phyloP scores from a whole-genome alignment of 2,888 invertebrate species.

The Drosophila anomelani region DNA sequence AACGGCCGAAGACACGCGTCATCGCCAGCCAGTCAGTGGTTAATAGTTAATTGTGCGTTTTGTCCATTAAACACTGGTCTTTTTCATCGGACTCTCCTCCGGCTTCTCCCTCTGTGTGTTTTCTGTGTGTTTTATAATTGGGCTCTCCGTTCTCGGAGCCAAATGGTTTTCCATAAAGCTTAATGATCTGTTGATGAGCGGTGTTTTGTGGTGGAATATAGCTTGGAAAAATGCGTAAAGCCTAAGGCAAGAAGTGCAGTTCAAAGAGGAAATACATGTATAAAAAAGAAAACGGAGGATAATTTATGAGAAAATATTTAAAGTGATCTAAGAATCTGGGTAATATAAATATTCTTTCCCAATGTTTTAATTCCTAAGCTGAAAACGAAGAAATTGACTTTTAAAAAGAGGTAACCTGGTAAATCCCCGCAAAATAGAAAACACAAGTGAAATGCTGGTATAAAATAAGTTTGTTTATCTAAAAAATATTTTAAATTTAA shows the following conservation, averaged over 20 bases:
- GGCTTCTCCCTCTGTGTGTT: slow-evolving; percentile 5
- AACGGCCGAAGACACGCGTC: slow-evolving; percentile 48
- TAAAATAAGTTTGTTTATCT: neutral
- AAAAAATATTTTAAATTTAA: too few relatives aligned
- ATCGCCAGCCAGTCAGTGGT: slow-evolving; percentile 35
- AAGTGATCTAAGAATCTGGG: slow-evolving; percentile 1
- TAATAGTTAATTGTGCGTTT: slow-evolving; percentile 41
- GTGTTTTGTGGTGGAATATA: slow-evolving; percentile 1
- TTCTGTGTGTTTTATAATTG: slow-evolving; percentile 28
- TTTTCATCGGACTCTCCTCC: slow-evolving; percentile 9
- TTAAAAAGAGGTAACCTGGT: neutral
- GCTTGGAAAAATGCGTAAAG: slow-evolving; percentile 6
- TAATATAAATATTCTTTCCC: neutral
- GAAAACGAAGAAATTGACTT: neutral
- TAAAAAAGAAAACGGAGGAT: neutral
- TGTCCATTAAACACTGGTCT: slow-evolving; percentile 38
- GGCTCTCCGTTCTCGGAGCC: slow-evolving; percentile 12
- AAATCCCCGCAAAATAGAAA: accelerated
- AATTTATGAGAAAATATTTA: slow-evolving; percentile 1
- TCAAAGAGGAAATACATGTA: neutral
- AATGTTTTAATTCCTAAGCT: neutral
- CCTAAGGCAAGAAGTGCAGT: slow-evolving; percentile 11
- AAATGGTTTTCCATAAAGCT: slow-evolving; percentile 18
- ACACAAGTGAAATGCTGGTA: too few relatives aligned
- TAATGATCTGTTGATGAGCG: slow-evolving; percentile 21